phyloP scores from a whole-genome alignment of 2,113 vertebrate species.

The Urocynchramus pylzowi region DNA sequence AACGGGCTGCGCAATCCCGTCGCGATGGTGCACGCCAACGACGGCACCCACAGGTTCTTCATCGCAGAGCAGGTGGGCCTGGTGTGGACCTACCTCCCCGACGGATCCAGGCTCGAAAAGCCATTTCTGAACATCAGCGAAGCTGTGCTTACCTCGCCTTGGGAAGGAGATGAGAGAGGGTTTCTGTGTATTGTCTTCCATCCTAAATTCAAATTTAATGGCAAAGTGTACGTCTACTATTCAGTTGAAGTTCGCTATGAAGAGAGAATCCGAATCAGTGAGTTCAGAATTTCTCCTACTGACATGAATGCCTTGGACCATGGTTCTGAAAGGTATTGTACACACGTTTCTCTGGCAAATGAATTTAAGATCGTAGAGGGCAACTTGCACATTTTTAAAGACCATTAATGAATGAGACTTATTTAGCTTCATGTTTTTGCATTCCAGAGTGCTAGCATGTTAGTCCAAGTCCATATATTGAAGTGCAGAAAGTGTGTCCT shows the following conservation, averaged over 20 bases:
- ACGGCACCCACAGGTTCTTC: conserved; percentile 91
- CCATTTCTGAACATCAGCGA: conserved; percentile 91
- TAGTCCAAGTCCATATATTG: background rate
- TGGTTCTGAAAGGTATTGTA: conserved; percentile 86
- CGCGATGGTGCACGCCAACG: conserved; percentile 89
- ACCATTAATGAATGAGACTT: background rate
- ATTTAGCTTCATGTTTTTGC: background rate
- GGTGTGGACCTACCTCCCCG: conserved; percentile 90
- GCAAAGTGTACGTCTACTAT: conserved; percentile 93
- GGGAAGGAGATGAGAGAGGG: conserved; percentile 95
- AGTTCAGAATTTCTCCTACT: conserved; percentile 83
- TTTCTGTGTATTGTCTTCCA: conserved; percentile 91
- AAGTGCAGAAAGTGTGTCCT: background rate
- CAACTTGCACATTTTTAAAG: background rate
- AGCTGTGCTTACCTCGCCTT: conserved; percentile 89
- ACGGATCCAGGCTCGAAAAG: conserved; percentile 78
- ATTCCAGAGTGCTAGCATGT: background rate
- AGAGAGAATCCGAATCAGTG: conserved; percentile 92
- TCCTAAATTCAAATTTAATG: conserved; percentile 83
- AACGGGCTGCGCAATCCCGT: conserved; percentile 88
- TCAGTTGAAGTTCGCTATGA: conserved; percentile 81
- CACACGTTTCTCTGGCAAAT: background rate
- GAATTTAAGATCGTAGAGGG: background rate
- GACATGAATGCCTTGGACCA: conserved; percentile 91
- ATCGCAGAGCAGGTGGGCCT: conserved; percentile 92